Conservation (phyloP, 2,113 vertebrate genomes). For the Cyanoderma ruficeps region DNA sequence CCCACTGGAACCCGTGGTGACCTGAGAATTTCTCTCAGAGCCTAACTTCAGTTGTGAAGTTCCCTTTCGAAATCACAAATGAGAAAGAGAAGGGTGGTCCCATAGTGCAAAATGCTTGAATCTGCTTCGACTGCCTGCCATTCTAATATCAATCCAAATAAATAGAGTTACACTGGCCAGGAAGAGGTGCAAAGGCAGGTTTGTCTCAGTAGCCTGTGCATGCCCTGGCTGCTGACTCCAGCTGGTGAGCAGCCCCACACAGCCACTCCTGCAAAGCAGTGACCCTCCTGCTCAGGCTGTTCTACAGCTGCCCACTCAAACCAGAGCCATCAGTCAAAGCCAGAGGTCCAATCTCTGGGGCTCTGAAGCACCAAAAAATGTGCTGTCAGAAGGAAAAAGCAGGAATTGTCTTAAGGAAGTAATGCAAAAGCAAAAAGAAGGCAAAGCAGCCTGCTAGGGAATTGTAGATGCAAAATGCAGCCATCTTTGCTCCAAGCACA, state of each 20-base stretch:
- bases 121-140: not conserved
- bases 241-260: fast-evolving
- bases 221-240: not conserved
- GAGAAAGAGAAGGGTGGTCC: not conserved
- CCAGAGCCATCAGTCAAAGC: fast-evolving
- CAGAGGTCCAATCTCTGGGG: not conserved
- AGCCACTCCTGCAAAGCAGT: not conserved
- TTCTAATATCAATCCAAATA: not conserved
- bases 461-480: not conserved
- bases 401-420: not conserved
- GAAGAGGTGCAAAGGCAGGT: not conserved
- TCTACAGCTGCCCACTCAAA: not conserved
- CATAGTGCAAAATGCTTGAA: not conserved
- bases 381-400: not conserved
- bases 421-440: not conserved
- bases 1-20: not conserved
- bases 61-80: not conserved
- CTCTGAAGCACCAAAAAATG: not conserved
- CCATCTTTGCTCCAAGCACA: not conserved
- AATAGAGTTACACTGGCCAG: not conserved
- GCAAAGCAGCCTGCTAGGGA: not conserved
- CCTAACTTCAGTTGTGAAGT: not conserved
- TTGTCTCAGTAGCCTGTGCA: not conserved
- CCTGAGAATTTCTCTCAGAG: not conserved
- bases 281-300: fast-evolving